A percentile compares a stretch with the other conserved stretches of the same genome.
Evolutionary conservation across 2,113 vertebrate species (phyloP).

Genomic region (Progne subis): DNA sequence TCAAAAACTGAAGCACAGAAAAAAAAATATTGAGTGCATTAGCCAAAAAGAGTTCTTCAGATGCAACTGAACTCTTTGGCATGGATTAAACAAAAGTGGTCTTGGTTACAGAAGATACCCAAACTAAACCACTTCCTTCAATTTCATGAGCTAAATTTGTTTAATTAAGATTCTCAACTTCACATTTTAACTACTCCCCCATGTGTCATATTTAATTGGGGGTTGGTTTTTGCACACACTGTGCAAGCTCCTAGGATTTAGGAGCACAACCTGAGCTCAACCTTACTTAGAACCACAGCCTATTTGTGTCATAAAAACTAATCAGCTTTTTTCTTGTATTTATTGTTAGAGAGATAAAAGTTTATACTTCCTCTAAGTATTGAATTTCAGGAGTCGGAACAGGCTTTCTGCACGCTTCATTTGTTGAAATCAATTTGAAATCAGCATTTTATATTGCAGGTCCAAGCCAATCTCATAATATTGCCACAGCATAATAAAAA

Average conservation of each 20-base stretch:
- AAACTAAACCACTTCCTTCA: background rate
- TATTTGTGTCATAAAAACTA: background rate
- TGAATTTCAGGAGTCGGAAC: background rate
- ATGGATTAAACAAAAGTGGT: background rate
- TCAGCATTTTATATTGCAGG: slow-evolving; percentile 4
- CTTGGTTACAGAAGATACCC: background rate
- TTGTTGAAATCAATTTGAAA: slow-evolving; percentile 41
- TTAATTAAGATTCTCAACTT: background rate
- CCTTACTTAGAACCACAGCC: background rate
- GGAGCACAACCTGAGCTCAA: background rate
- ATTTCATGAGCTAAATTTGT: background rate
- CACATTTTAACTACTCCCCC: background rate
- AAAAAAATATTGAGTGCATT: background rate
- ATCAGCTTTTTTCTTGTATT: slow-evolving; percentile 9
- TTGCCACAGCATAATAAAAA: slow-evolving; percentile 2
- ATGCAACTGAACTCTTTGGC: background rate
- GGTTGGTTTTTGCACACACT: accelerated
- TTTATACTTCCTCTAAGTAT: background rate
- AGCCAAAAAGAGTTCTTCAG: background rate
- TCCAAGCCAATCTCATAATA: background rate
- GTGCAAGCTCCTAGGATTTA: background rate
- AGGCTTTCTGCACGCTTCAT: background rate
- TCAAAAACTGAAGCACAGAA: background rate
- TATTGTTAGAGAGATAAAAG: background rate
- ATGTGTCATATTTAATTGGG: background rate